Conservation (phyloP, 2,113 vertebrate species). For the Lophotis ruficrista region DNA sequence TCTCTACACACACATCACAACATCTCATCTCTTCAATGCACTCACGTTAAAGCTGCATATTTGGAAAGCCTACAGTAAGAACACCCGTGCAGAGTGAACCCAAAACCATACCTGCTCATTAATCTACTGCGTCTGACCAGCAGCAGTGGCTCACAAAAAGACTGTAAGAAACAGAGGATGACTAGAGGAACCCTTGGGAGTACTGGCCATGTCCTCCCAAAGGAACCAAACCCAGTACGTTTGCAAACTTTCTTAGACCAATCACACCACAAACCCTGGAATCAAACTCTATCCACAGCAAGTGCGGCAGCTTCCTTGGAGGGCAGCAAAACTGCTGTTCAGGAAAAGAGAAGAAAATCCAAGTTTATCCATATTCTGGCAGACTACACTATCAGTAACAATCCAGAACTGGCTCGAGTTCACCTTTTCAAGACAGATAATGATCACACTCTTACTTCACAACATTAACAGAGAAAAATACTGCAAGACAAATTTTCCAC, state of each 20-base stretch:
- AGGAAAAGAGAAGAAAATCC: not conserved
- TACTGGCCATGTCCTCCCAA: not conserved
- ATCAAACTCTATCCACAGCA: not conserved
- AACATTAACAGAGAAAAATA: not conserved
- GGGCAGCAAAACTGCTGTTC: not conserved
- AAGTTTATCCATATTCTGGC: not conserved
- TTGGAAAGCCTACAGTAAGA: not conserved
- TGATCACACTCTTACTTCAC: not conserved
- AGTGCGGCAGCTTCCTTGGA: not conserved
- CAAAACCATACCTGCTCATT: not conserved
- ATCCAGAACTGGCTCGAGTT: not conserved
- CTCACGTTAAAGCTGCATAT: not conserved
- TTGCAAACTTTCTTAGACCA: not conserved
- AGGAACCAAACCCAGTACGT: not conserved
- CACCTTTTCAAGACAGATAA: not conserved
- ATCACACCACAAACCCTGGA: not conserved
- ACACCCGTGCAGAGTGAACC: not conserved
- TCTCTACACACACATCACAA: not conserved
- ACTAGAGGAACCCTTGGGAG: not conserved
- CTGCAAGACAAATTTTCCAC: not conserved
- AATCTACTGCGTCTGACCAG: not conserved
- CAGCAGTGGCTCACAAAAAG: not conserved
- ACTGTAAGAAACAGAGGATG: not conserved
- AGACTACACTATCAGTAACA: not conserved
- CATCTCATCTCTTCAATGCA: not conserved